Conservation (phyloP, 2,888 invertebrate genomes). For the Tryphoninae sp. region DNA sequence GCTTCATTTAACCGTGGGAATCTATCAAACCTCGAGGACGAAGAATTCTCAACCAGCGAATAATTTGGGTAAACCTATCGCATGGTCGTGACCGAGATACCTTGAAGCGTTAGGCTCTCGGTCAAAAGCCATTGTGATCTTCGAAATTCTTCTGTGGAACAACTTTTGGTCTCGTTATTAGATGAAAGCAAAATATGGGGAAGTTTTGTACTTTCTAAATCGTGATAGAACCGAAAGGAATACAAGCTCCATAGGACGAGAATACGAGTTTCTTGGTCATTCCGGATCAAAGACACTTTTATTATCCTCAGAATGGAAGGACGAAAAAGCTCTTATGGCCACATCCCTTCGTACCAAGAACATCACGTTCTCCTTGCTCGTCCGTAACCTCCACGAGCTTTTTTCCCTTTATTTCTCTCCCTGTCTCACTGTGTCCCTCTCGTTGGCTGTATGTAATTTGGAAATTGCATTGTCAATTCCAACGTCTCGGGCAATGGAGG, state of each 20-base stretch:
- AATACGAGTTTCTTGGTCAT: slow-evolving; percentile 24
- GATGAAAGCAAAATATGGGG: slow-evolving; percentile 9
- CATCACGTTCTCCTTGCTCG: slow-evolving; percentile 40
- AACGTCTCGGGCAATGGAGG: slow-evolving; percentile 50
- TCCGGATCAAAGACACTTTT: slow-evolving; percentile 61
- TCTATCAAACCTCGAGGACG: slow-evolving; percentile 69
- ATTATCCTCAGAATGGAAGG: slow-evolving; percentile 46
- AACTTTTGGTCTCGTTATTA: neutral
- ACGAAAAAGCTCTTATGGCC: slow-evolving; percentile 43
- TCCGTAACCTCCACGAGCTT: slow-evolving; percentile 48
- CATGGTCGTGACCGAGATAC: slow-evolving; percentile 51
- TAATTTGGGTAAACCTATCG: slow-evolving; percentile 73
- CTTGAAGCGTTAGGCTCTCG: slow-evolving; percentile 43
- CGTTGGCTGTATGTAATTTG: slow-evolving; percentile 65
- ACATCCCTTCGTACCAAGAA: slow-evolving; percentile 20
- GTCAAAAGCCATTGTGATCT: slow-evolving; percentile 20
- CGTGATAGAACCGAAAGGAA: slow-evolving; percentile 12
- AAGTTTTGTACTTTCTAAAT: neutral
- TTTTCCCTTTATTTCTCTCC: slow-evolving; percentile 19
- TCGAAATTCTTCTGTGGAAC: neutral
- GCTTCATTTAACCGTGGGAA: slow-evolving; percentile 80
- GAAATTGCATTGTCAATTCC: slow-evolving; percentile 68
- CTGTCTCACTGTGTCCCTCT: neutral
- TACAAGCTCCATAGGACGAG: neutral
- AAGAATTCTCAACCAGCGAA: slow-evolving; percentile 65